These are phyloP conservation scores for Stegostoma tigrinum DNA, from an alignment of 2,113 vertebrate species.

Conservation along the genomic window DNA sequence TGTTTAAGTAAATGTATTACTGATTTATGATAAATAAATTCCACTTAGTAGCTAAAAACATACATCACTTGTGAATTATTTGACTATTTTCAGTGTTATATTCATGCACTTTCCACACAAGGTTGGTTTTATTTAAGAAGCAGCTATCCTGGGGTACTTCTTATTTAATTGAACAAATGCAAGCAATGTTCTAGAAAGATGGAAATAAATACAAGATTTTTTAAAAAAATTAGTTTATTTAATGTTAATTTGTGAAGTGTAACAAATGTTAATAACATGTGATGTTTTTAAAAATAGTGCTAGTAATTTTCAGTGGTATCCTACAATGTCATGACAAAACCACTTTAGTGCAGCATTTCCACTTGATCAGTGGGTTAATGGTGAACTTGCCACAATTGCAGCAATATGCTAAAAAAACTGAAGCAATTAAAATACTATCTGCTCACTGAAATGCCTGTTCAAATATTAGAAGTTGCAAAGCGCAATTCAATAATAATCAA, in stretches of 20 bases:
- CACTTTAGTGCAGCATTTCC: neutral
- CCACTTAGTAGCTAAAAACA: neutral
- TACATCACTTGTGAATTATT: neutral
- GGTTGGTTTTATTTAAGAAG: neutral
- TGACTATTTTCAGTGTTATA: neutral
- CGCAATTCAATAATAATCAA: neutral
- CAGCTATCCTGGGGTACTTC: neutral
- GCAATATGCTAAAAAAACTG: neutral
- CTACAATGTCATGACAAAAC: neutral
- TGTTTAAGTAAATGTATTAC: neutral
- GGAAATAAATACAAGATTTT: neutral
- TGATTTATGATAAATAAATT: neutral
- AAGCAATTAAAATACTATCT: neutral
- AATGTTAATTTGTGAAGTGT: neutral
- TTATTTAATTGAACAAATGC: neutral
- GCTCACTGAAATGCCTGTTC: neutral
- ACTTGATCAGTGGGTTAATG: neutral
- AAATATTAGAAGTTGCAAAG: neutral
- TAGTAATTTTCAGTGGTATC: neutral
- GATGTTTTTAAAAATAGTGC: neutral
- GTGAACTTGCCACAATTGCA: neutral
- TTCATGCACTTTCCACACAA: neutral
- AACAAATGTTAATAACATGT: neutral
- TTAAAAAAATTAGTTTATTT: neutral
- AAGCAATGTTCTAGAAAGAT: neutral